Evolutionary conservation across 2,113 vertebrate species (phyloP).

Genomic region (Anguilla rostrata): DNA sequence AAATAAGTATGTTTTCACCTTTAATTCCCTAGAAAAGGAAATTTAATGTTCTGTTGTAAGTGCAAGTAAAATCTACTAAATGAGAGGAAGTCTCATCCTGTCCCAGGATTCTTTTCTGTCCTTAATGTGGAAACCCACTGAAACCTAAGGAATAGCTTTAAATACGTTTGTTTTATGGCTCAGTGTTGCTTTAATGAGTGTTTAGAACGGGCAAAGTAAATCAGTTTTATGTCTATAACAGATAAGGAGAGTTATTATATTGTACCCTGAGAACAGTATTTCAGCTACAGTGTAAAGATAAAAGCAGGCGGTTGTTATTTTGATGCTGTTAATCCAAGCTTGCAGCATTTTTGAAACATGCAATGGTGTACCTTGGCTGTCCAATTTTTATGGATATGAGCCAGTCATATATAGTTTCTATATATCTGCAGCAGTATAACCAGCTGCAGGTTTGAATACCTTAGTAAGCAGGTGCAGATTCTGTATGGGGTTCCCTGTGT

Average conservation of each 20-base stretch:
- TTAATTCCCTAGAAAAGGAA: too few relatives aligned
- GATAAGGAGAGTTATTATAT: not conserved
- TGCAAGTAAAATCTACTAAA: too few relatives aligned
- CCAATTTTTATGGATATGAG: not conserved
- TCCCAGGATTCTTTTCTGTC: too few relatives aligned
- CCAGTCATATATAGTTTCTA: too few relatives aligned
- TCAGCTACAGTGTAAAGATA: conserved; percentile 6
- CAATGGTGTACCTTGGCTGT: not conserved
- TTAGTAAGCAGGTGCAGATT: not conserved
- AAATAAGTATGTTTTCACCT: too few relatives aligned
- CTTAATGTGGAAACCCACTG: too few relatives aligned
- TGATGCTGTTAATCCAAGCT: not conserved
- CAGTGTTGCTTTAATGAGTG: not conserved
- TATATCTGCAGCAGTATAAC: not conserved
- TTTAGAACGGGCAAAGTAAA: not conserved
- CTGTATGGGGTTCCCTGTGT: not conserved
- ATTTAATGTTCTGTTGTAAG: too few relatives aligned
- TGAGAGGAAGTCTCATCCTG: too few relatives aligned
- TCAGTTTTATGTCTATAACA: not conserved
- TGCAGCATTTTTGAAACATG: not conserved
- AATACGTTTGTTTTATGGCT: not conserved
- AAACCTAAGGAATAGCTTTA: not conserved
- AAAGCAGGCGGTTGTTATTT: not conserved
- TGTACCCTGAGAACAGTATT: not conserved
- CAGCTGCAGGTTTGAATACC: not conserved